phyloP scores from a whole-genome alignment of 2,797 vertebrate genomes.

The Menidia menidia region DNA sequence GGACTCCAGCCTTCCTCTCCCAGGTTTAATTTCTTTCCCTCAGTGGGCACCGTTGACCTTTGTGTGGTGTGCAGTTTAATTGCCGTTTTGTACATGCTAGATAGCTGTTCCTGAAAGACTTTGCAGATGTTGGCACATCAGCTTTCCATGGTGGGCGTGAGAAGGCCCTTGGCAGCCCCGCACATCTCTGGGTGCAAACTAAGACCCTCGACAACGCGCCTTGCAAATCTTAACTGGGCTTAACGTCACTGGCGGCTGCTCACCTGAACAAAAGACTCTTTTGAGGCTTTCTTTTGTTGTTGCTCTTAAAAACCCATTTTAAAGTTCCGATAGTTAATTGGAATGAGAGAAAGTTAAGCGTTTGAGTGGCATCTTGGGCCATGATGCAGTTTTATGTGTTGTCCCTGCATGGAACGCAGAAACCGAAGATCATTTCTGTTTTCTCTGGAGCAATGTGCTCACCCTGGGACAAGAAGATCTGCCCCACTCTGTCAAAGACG shows the following conservation, averaged over 20 bases:
- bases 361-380: accelerated
- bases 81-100: slow-evolving; percentile 80
- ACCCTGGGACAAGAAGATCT: slow-evolving; percentile 86
- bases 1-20: neutral
- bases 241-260: neutral
- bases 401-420: slow-evolving; percentile 85
- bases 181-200: slow-evolving; percentile 83
- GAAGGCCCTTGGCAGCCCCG: slow-evolving; percentile 84
- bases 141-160: slow-evolving; percentile 86
- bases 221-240: neutral
- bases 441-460: slow-evolving; percentile 87
- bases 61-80: slow-evolving; percentile 42
- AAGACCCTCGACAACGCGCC: slow-evolving; percentile 67
- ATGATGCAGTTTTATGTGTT: neutral
- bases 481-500: slow-evolving; percentile 87
- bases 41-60: slow-evolving; percentile 12
- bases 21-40: slow-evolving; percentile 8
- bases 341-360: slow-evolving; percentile 3
- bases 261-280: slow-evolving; percentile 86
- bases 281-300: neutral
- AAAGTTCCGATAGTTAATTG: no score
- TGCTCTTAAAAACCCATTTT: neutral
- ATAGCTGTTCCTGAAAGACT: slow-evolving; percentile 81
- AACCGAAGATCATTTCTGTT: slow-evolving; percentile 83
- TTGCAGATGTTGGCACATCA: slow-evolving; percentile 78